These are phyloP conservation scores for Malacoraja senta DNA, from an alignment of 2,797 vertebrate genomes.

Conservation along the genomic window DNA sequence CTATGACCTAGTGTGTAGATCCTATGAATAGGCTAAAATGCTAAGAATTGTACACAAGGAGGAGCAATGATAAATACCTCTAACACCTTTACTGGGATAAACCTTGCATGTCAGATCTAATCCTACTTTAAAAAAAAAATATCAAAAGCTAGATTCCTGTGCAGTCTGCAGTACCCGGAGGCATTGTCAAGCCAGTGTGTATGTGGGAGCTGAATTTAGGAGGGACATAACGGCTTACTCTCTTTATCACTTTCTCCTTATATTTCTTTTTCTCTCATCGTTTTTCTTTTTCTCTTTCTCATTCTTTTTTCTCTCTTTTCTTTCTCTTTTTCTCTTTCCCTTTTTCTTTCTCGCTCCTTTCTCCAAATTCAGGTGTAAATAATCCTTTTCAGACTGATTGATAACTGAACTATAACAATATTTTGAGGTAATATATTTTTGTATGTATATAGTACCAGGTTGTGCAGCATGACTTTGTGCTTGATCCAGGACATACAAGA, in stretches of 20 bases:
- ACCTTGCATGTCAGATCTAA: not conserved
- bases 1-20: too few species aligned
- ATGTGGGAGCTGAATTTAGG: not conserved
- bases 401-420: not conserved
- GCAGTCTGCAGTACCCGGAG: too few species aligned
- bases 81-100: not conserved
- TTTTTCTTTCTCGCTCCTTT: too few species aligned
- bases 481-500: not conserved
- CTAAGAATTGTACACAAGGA: not conserved
- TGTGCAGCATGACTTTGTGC: not conserved
- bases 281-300: too few species aligned
- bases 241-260: too few species aligned
- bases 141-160: too few species aligned
- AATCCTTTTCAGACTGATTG: not conserved
- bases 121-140: not conserved
- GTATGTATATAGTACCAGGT: not conserved
- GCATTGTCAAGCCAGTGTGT: not conserved
- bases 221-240: too few species aligned
- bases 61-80: not conserved
- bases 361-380: not conserved
- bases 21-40: not conserved
- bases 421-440: not conserved
- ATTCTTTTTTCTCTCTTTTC: too few species aligned
- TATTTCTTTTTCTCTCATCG: too few species aligned
- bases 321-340: too few species aligned